A percentile compares a stretch with the other conserved stretches of the same genome.
phyloP scores from a whole-genome alignment of 2,888 invertebrate species.

The Phyto melanocephala region DNA sequence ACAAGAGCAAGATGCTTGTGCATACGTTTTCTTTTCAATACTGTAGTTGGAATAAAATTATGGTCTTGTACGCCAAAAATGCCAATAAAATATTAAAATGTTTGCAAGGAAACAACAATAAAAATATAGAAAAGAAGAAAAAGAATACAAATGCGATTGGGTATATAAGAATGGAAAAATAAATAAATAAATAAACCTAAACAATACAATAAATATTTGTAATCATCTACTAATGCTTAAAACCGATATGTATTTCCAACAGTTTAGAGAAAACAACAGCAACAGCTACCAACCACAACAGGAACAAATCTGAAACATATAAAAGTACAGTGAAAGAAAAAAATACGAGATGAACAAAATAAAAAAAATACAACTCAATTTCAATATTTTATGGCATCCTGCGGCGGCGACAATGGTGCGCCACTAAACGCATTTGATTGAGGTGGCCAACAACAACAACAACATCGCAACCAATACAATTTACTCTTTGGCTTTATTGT shows the following conservation, averaged over 20 bases:
- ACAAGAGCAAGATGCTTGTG: not conserved
- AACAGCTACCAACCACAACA: not conserved
- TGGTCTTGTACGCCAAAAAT: constrained; percentile 12
- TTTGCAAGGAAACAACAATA: constrained; percentile 12
- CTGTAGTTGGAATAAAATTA: constrained; percentile 38
- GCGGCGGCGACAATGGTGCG: constrained; percentile 65
- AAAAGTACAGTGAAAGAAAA: not conserved
- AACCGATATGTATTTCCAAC: constrained; percentile 44
- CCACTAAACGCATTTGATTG: constrained; percentile 53
- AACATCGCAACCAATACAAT: not conserved
- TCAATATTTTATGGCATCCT: constrained; percentile 64
- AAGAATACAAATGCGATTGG: constrained; percentile 21
- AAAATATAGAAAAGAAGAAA: constrained; percentile 23
- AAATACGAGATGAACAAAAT: not conserved
- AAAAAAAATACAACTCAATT: constrained; percentile 10
- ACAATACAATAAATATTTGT: constrained; percentile 57
- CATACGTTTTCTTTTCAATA: not conserved
- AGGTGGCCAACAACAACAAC: constrained; percentile 31
- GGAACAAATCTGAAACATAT: not conserved
- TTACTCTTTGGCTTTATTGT: not conserved
- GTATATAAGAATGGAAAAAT: not conserved
- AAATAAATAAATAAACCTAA: constrained; percentile 44
- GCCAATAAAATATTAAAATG: constrained; percentile 31
- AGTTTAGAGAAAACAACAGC: constrained; percentile 32
- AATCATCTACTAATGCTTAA: constrained; percentile 44